Base-by-base conservation (phyloP, 2,797 vertebrate species). In the Heliangelus exortis region DNA sequence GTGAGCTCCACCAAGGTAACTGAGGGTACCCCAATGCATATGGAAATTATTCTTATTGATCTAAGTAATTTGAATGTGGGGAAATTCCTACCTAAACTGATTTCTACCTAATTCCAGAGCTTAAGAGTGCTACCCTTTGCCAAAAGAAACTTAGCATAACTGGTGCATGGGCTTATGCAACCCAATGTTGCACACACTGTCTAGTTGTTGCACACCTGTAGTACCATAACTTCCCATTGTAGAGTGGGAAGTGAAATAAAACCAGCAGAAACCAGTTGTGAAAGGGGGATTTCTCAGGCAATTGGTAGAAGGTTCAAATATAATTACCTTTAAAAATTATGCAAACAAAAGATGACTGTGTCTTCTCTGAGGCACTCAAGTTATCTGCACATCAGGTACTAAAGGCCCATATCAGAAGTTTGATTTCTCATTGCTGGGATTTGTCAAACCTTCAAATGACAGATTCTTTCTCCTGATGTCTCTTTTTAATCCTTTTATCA, bases 321-420 rank as follows among this genome's bases (percentile, higher is more conserved):
- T 89, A 80, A 92, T 77, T 77, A 33, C 45, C 47, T 80, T 53
- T 47, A 85, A 85, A 89, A 95, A 65, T 10, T 28, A 39, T 79
- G 51, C 55, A 76, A 87, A 93, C 50, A 75, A 91, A 92, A 87
- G 58, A 55, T 43, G 41, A 65, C 47, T 87, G 84, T 89, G 31
- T n/a, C 11, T 85, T 23, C 53, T 79, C 48, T 61, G 16, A 92
- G 69, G 18, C 29, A 83, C 28, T 87, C 26, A 28, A 63, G 31
- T 77, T 83, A 91, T 85, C 81, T 71, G 29, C 41, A 25, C 36
- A 54, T 80, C 36, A 43, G 68, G n/a, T 89, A 83, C 23, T 33
- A 80, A 83, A 28, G 57, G 68, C 54, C 87, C 31, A 41, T 74
- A 94, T 89, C 79, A 89, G n/a, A 85, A 89, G 45, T 61, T 84